phyloP scores from a whole-genome alignment of 1,140 invertebrate genomes.

The Euwallacea similis region DNA sequence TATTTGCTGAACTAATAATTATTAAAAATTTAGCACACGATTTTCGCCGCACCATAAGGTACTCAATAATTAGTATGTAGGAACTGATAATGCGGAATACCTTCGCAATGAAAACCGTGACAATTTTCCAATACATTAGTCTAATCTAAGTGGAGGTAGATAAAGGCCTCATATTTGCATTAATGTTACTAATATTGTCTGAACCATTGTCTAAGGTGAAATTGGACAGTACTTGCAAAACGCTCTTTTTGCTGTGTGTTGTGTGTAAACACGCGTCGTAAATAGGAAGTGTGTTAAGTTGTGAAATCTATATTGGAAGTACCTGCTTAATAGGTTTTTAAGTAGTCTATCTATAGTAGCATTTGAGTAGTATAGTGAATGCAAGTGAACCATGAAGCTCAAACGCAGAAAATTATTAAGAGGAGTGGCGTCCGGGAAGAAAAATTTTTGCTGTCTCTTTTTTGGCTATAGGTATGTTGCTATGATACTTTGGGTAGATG shows the following conservation, averaged over 20 bases:
- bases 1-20: constrained; percentile 25
- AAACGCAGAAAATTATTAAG: constrained; percentile 14
- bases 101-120: constrained; percentile 7
- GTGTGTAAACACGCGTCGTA: not conserved
- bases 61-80: constrained; percentile 8
- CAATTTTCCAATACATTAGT: constrained; percentile 16
- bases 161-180: constrained; percentile 13
- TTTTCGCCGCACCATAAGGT: constrained; percentile 11
- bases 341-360: not conserved
- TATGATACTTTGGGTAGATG: too few species aligned
- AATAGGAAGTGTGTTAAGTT: constrained; percentile 1
- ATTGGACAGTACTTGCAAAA: not conserved
- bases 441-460: constrained; percentile 26
- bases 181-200: not conserved
- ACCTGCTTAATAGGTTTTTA: not conserved
- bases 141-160: not conserved
- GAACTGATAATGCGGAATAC: constrained; percentile 17
- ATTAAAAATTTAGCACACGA: constrained; percentile 28
- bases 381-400: constrained; percentile 11
- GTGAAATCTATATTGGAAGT: constrained; percentile 4
- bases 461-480: constrained; percentile 23
- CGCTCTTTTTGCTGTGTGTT: not conserved
- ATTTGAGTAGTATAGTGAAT: not conserved
- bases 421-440: constrained; percentile 14
- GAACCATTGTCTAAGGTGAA: too few species aligned